Base-by-base conservation (phyloP, 2,888 invertebrate genomes). In the Adela reaumurella region DNA sequence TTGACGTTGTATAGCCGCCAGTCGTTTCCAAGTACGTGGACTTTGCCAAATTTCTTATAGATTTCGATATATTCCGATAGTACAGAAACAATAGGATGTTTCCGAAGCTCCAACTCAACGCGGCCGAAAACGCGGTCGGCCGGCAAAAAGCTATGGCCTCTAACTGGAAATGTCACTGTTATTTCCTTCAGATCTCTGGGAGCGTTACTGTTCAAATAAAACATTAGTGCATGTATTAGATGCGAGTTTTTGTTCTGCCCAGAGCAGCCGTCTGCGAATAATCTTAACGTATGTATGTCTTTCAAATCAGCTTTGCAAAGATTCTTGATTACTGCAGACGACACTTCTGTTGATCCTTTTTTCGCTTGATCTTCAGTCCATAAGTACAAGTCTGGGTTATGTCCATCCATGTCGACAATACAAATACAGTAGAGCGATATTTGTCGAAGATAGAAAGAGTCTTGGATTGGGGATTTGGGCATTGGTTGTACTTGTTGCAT, bases 71-170 rank as follows among this genome's bases (percentile, higher is more conserved):
- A 24, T 24, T 24, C 24, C 4, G 24, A 24, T n/a, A n/a, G n/a
- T n/a, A n/a, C 24, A 24, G 24, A 24, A 24, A 24, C 8, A 24
- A 24, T 24, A 24, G 24, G 24, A 24, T 24, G 24, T 8, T 24
- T 4, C 24, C 24, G 24, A 24, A 24, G 24, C 8, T 24, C 24
- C 24, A 24, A 24, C 24, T 52, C 50, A 14, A 49, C 17, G 4
- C 51, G 41, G 14, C 51, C 52, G 46, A 51, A 52, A 16, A 55
- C 44, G 17, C 54, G 46, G 42, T 54, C 51, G 41, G 52, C 54
- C 19, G 54, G 54, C 47, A 54, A 19, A 11, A 53, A 53, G 48
- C 49, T 53, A 50, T 56, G 57, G 18, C 55, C 55, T 48, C 51
- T 43, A 17, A 55, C 53, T 4, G 52, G 51, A 42, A 53, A 55